Conservation (phyloP, 2,113 vertebrate genomes). For the Thamnaconus septentrionalis region DNA sequence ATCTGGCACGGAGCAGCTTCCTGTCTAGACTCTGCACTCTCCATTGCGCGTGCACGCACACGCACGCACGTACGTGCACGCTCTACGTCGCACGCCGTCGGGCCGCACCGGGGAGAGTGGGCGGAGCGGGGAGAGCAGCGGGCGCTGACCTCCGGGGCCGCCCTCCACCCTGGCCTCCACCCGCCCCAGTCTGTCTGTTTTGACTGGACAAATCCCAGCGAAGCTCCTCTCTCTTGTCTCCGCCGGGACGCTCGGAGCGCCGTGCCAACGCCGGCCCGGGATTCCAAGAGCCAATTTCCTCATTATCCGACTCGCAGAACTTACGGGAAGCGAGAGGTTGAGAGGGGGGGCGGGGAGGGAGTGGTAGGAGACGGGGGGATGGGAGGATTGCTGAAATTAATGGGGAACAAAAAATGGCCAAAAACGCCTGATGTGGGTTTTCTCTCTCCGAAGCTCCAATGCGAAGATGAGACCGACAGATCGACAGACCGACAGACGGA, state of each 20-base stretch:
- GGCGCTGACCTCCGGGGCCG: background rate
- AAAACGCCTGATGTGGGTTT: slow-evolving; percentile 48
- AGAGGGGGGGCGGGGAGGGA: slow-evolving; percentile 30
- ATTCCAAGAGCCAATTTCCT: slow-evolving; percentile 54
- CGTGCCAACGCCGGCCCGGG: slow-evolving; percentile 15
- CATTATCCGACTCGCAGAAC: slow-evolving; percentile 46
- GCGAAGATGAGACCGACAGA: slow-evolving; percentile 22
- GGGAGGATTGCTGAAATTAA: background rate
- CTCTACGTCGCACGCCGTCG: too few relatives aligned
- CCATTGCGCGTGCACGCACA: slow-evolving; percentile 13
- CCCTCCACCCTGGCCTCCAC: slow-evolving; percentile 39
- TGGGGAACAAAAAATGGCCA: slow-evolving; percentile 45
- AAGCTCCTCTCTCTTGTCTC: slow-evolving; percentile 37
- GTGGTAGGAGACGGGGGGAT: slow-evolving; percentile 23
- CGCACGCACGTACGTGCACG: slow-evolving; percentile 4
- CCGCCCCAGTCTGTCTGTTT: slow-evolving; percentile 38
- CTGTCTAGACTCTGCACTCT: slow-evolving; percentile 77
- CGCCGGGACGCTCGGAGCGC: slow-evolving; percentile 37
- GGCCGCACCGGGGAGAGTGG: too few relatives aligned
- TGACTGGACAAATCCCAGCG: slow-evolving; percentile 30
- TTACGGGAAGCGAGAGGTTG: slow-evolving; percentile 59
- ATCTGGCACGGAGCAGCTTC: slow-evolving; percentile 71
- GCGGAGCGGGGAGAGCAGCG: background rate
- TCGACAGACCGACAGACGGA: background rate
- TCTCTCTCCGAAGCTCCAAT: slow-evolving; percentile 31